phyloP scores from a whole-genome alignment of 2,888 invertebrate genomes.

The Helobdella robusta region DNA sequence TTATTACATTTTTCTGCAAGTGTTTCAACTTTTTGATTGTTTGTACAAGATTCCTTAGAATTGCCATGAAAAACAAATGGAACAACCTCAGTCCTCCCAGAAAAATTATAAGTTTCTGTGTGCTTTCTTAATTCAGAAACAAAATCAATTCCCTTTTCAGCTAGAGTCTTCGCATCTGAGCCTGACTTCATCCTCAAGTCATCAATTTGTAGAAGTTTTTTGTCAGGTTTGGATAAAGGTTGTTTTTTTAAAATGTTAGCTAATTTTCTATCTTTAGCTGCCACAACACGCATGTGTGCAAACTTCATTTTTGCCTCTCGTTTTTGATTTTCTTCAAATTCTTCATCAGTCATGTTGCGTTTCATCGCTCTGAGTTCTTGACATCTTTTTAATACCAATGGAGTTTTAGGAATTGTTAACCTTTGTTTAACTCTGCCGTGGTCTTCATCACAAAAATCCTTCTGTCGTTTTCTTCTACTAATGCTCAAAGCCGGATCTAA shows the following conservation, averaged over 20 bases:
- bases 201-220: neutral
- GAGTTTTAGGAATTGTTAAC: slow-evolving; percentile 10
- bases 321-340: neutral
- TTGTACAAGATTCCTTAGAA: neutral
- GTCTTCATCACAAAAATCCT: too few species aligned
- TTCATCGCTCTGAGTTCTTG: neutral
- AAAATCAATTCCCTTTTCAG: neutral
- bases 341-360: slow-evolving; percentile 1
- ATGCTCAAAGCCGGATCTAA: too few species aligned
- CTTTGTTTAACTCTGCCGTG: too few species aligned
- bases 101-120: neutral
- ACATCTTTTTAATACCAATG: neutral
- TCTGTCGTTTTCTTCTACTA: too few species aligned
- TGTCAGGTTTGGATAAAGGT: neutral
- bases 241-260: neutral
- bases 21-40: slow-evolving; percentile 13
- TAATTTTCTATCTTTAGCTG: neutral
- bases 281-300: neutral
- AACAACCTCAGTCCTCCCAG: neutral
- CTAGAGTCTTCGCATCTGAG: neutral
- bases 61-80: slow-evolving; percentile 24
- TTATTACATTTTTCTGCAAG: slow-evolving; percentile 15
- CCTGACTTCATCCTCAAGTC: neutral
- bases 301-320: neutral
- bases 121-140: neutral